Evolutionary conservation across 30 jellyfish, hydroid and myxozoan species (phyloP).

Genomic region (Nemopilema nomurai): DNA sequence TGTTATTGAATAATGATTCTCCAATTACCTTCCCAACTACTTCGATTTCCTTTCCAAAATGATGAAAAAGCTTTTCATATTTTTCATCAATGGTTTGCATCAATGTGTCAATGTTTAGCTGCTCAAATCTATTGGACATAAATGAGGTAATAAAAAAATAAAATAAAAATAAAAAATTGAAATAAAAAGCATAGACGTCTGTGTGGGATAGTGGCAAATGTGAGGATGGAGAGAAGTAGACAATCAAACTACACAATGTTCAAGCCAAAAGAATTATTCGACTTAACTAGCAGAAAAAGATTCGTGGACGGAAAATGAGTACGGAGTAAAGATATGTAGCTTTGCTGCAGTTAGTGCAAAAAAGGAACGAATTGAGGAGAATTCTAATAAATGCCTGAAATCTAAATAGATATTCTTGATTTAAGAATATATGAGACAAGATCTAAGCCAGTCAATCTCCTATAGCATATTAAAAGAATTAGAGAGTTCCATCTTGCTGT

Average conservation of each 20-base stretch:
- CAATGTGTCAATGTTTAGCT: slow-evolving; percentile 72
- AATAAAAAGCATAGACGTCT: too few species aligned
- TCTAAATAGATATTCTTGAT: too few species aligned
- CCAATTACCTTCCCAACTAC: slow-evolving; percentile 86
- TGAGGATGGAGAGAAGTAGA: too few species aligned
- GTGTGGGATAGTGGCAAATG: too few species aligned
- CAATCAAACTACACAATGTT: too few species aligned
- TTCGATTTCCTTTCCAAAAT: slow-evolving; percentile 85
- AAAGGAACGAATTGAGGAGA: too few species aligned
- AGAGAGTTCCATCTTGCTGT: neutral
- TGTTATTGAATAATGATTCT: neutral
- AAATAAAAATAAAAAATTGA: neutral
- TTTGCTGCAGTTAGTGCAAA: too few species aligned
- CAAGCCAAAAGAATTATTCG: too few species aligned
- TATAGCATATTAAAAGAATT: neutral
- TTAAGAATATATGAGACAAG: neutral
- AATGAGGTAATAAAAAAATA: neutral
- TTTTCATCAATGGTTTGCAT: slow-evolving; percentile 80
- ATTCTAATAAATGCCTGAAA: too few species aligned
- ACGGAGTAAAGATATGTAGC: too few species aligned
- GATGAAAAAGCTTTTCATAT: slow-evolving; percentile 79
- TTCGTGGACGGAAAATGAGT: too few species aligned
- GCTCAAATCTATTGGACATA: slow-evolving; percentile 74
- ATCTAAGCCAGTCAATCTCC: neutral
- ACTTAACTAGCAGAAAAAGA: too few species aligned